Evolutionary conservation across 2,888 invertebrate genomes (phyloP), one percentile per base, ranked within the genome.

Genomic region (Drosophila formosana): DNA sequence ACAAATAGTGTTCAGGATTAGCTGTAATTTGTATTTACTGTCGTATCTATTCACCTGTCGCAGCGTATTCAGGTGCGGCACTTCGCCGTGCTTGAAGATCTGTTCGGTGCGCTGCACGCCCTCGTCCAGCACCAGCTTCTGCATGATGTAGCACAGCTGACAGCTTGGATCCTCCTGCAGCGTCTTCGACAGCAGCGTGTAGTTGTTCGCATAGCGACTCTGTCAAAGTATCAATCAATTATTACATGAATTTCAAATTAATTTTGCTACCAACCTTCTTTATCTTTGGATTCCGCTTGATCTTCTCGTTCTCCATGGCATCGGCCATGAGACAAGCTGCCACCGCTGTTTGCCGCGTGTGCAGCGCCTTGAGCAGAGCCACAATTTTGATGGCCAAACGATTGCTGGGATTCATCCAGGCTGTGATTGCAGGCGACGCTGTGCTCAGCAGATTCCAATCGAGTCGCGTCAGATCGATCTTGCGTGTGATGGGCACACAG

Each of bases 361-460:
- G 96, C 93, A 96, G 94, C 2, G 96, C 96, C 43, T 96, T 94
- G 80, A 97, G 95, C 93, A 98, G 94, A 61, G 96, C 95, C 34
- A 97, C 96, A 51, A 96, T 95, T 78, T 97, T 95, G 69, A 97
- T 96, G 51, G 98, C 96, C 68, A 98, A 94, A 18, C 98, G 94
- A 93, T 98, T 98, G 91, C 96, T 96, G 0, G 98, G 98, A 94
- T 98, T 98, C 96, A 99, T 96, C 99, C 99, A 99, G 1, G 98
- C 98, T 90, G 98, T 98, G 82, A 99, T 98, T 0, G 98, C 98
- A 0, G 99, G 98, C 0, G 98, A 98, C 5, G 98, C 98, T 2
- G 98, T 98, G 90, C 98, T 98, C 57, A 99, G 93, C 61, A 99
- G 93, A 93, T 99, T 99, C 98, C 99, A 99, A 92, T 99, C 98